phyloP scores from a whole-genome alignment of 2,888 invertebrate species.

The Xylota segnis region DNA sequence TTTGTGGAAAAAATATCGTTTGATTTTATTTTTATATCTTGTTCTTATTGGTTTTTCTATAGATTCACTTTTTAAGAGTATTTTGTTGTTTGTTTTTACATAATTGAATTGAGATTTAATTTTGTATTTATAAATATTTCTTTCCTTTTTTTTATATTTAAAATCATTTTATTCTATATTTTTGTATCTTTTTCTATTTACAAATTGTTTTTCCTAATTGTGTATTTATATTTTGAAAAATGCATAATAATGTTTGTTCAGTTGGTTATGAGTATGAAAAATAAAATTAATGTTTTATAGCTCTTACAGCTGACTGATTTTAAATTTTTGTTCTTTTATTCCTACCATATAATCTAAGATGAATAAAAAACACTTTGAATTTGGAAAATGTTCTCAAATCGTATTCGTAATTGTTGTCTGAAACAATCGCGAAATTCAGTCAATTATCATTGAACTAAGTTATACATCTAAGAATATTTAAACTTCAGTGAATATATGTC shows the following conservation, averaged over 20 bases:
- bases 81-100: conserved; percentile 51
- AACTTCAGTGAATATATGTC: neutral
- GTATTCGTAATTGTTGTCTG: too few relatives aligned
- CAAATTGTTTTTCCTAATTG: conserved; percentile 14
- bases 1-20: conserved; percentile 50
- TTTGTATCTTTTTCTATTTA: conserved; percentile 30
- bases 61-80: conserved; percentile 33
- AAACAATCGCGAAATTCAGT: too few relatives aligned
- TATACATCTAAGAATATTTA: too few relatives aligned
- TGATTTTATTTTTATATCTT: conserved; percentile 20
- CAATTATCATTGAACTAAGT: too few relatives aligned
- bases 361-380: too few relatives aligned
- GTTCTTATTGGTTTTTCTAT: conserved; percentile 23
- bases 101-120: conserved; percentile 58
- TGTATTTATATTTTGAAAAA: conserved; percentile 16
- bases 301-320: neutral
- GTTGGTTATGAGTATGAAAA: neutral
- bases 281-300: neutral
- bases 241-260: conserved; percentile 13
- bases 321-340: neutral
- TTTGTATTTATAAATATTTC: conserved; percentile 43
- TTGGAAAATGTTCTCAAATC: too few relatives aligned
- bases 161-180: conserved; percentile 39
- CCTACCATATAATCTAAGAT: too few relatives aligned
- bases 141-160: conserved; percentile 24